A percentile compares a stretch with the other conserved stretches of the same genome.
Conservation (phyloP, 2,888 invertebrate species). For the Leucophora obtusa region DNA sequence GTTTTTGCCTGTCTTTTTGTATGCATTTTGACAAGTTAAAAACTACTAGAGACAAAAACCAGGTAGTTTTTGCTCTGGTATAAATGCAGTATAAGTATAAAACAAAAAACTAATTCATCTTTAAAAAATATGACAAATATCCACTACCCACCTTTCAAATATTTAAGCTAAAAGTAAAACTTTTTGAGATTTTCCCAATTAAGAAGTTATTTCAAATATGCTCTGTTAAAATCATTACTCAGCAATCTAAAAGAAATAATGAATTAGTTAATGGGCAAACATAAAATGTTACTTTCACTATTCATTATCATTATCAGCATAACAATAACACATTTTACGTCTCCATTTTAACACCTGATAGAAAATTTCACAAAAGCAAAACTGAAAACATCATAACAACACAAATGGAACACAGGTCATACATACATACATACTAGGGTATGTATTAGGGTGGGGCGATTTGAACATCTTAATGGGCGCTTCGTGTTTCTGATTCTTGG, state of each 20-base stretch:
- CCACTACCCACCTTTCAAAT: too few species aligned
- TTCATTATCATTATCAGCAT: slow-evolving; percentile 5
- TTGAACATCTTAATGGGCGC: too few species aligned
- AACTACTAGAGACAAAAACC: too few species aligned
- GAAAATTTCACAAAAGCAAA: neutral
- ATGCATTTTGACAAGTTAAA: too few species aligned
- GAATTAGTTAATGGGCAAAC: slow-evolving; percentile 9
- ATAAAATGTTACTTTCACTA: slow-evolving; percentile 7
- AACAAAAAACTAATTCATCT: too few species aligned
- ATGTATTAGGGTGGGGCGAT: too few species aligned
- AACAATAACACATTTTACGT: slow-evolving; percentile 1
- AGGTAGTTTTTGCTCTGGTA: too few species aligned
- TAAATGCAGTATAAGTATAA: too few species aligned
- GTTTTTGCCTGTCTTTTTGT: too few species aligned
- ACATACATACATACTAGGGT: too few species aligned
- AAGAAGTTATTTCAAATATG: slow-evolving; percentile 16
- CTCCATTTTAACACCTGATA: slow-evolving; percentile 5
- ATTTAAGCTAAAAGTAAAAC: neutral
- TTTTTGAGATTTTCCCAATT: slow-evolving; percentile 6
- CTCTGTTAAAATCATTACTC: slow-evolving; percentile 1
- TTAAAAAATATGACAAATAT: too few species aligned
- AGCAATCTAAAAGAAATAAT: slow-evolving; percentile 8
- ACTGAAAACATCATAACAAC: neutral
- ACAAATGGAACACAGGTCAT: neutral
- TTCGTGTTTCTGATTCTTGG: too few species aligned